Percentiles rank a stretch among this genome's conserved stretches.
phyloP scores from a whole-genome alignment of 2,113 vertebrate genomes.

The Pelodiscus sinensis region DNA sequence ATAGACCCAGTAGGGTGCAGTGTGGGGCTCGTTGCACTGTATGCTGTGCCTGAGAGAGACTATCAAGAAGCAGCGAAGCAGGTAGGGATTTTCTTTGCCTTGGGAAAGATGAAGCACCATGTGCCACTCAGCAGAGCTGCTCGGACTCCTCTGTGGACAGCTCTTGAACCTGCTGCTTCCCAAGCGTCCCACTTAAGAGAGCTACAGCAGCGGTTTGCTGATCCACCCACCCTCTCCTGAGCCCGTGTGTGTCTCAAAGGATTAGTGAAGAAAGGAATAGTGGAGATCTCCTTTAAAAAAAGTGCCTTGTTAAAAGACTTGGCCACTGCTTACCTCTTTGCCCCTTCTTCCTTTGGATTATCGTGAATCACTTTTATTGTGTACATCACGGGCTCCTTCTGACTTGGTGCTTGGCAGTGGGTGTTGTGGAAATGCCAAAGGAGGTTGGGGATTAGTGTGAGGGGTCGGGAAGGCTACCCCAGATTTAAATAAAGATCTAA shows the following conservation, averaged over 20 bases:
- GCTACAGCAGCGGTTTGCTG: not conserved
- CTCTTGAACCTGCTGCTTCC: not conserved
- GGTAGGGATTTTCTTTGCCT: not conserved
- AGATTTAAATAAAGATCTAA: not conserved
- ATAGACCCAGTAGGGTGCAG: not conserved
- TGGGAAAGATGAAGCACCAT: not conserved
- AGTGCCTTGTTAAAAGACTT: not conserved
- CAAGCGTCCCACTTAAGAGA: not conserved
- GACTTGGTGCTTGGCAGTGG: conserved; percentile 46
- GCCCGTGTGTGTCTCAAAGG: not conserved
- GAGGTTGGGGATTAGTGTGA: conserved; percentile 53
- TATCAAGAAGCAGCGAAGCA: not conserved
- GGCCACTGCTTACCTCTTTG: not conserved
- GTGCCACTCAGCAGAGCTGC: not conserved
- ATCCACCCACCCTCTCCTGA: not conserved
- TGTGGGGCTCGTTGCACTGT: not conserved
- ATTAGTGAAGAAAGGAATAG: not conserved
- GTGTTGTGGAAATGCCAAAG: conserved; percentile 43
- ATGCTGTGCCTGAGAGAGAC: not conserved
- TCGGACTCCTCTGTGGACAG: not conserved
- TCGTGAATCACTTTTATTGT: not conserved
- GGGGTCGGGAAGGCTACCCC: conserved; percentile 35
- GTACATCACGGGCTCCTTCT: conserved; percentile 43
- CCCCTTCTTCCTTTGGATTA: conserved; percentile 16
- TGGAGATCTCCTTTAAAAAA: not conserved